Evolutionary conservation across 1,140 invertebrate species (phyloP).

Genomic region (Muscidifurax raptorellus): DNA sequence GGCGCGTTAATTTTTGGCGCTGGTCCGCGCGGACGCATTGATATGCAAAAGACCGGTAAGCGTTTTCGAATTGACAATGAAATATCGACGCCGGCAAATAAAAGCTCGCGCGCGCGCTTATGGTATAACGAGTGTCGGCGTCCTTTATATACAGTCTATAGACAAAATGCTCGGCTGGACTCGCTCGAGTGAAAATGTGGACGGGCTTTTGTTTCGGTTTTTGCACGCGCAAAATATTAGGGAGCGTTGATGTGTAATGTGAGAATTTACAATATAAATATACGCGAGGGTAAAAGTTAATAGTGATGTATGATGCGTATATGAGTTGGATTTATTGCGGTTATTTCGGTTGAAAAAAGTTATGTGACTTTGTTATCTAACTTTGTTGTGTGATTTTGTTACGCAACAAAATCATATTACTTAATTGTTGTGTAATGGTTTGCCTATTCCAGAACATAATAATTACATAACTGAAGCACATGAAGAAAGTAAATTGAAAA

Average conservation of each 20-base stretch:
- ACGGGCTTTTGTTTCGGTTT: background rate
- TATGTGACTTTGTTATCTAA: no score
- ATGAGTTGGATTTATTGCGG: background rate
- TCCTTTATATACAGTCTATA: background rate
- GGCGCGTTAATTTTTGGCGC: constrained; percentile 18
- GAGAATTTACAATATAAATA: no score
- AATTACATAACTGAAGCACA: no score
- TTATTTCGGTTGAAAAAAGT: no score
- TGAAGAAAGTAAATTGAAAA: no score
- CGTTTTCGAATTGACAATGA: constrained; percentile 39
- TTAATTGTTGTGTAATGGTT: no score
- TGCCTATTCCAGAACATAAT: no score
- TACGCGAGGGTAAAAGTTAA: no score
- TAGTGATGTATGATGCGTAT: no score
- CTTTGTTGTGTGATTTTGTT: no score
- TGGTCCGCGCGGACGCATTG: background rate
- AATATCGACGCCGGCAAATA: constrained; percentile 22
- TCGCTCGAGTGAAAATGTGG: background rate
- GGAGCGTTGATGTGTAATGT: background rate
- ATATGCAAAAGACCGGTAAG: constrained; percentile 29
- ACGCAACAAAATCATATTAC: no score
- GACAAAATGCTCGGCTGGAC: background rate
- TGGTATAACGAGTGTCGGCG: no score
- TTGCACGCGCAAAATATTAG: background rate
- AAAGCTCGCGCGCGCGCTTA: background rate